These are phyloP conservation scores for Thelaira solivaga DNA, from an alignment of 2,888 invertebrate genomes.

Conservation along the genomic window DNA sequence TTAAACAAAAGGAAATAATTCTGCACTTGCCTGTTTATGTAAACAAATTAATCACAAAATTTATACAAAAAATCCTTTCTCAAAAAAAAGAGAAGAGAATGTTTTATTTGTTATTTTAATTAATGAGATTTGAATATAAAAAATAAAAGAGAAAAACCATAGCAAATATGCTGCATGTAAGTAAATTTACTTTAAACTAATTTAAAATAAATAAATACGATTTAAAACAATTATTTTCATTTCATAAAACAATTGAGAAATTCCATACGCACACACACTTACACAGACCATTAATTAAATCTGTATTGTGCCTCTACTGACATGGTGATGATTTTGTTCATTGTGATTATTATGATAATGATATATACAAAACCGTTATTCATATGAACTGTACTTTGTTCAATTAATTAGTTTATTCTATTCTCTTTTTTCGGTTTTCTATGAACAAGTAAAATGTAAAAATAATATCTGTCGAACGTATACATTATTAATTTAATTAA, in stretches of 20 bases:
- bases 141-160: too few relatives aligned
- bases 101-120: not conserved
- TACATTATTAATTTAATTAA: constrained; percentile 39
- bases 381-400: constrained; percentile 35
- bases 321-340: not conserved
- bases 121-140: too few relatives aligned
- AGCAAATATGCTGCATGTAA: not conserved
- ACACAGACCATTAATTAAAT: constrained; percentile 19
- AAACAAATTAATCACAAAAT: not conserved
- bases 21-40: too few relatives aligned
- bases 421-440: not conserved
- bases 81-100: too few relatives aligned
- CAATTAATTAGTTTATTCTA: constrained; percentile 47
- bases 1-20: too few relatives aligned
- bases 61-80: not conserved
- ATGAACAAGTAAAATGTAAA: not conserved
- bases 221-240: not conserved
- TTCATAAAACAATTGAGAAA: not conserved
- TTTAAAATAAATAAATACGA: not conserved
- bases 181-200: not conserved
- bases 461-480: not conserved
- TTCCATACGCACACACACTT: too few relatives aligned
- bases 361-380: too few relatives aligned
- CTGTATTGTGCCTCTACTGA: not conserved
- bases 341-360: too few relatives aligned